A percentile compares a stretch with the other conserved stretches of the same genome.
phyloP scores from a whole-genome alignment of 2,888 invertebrate genomes.

The Esperia sulphurella region DNA sequence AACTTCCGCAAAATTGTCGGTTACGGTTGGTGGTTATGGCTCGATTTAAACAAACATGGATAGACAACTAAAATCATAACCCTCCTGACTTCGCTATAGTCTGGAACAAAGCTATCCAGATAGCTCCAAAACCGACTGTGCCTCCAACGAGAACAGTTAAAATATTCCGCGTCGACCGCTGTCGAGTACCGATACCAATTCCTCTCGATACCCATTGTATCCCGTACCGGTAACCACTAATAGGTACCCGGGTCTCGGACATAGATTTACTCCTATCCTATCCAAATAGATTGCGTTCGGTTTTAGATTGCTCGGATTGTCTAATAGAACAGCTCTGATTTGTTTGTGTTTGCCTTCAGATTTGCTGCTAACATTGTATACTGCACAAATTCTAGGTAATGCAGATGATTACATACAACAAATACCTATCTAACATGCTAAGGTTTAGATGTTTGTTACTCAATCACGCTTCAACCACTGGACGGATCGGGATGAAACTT shows the following conservation, averaged over 20 bases:
- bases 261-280: constrained; percentile 54
- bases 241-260: constrained; percentile 24
- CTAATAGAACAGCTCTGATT: neutral
- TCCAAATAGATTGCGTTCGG: constrained; percentile 49
- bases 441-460: too few species aligned
- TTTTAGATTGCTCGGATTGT: constrained; percentile 21
- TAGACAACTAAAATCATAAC: too few species aligned
- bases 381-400: too few species aligned
- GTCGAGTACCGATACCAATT: constrained; percentile 2
- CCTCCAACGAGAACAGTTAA: constrained; percentile 4
- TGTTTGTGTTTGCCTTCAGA: neutral
- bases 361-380: neutral
- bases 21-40: too few species aligned
- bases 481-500: too few species aligned
- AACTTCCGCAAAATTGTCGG: too few species aligned
- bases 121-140: neutral
- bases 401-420: too few species aligned
- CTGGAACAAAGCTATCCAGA: neutral
- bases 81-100: too few species aligned
- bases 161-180: constrained; percentile 13
- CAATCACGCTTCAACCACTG: too few species aligned
- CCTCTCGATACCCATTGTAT: constrained; percentile 33
- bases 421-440: too few species aligned
- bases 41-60: too few species aligned
- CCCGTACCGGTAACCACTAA: constrained; percentile 36